Evolutionary conservation across 2,113 vertebrate genomes (phyloP).

Genomic region (Gobio gobio): DNA sequence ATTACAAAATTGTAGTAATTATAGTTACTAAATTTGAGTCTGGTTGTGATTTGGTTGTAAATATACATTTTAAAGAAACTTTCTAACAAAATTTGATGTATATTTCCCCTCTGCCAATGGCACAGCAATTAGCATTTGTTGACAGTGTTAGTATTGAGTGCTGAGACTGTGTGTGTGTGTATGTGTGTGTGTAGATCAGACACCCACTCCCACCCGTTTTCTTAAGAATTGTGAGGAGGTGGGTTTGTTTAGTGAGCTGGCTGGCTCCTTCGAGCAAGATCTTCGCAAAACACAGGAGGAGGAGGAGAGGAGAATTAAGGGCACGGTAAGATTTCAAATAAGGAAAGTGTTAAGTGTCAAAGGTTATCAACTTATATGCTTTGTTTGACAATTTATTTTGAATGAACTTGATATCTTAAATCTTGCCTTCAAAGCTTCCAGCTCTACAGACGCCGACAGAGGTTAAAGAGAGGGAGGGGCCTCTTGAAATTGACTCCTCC

Average conservation of each 20-base stretch:
- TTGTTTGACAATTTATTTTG: neutral
- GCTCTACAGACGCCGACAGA: constrained; percentile 84
- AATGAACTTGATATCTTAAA: neutral
- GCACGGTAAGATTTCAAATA: constrained; percentile 68
- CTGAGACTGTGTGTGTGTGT: neutral
- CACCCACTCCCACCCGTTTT: constrained; percentile 96
- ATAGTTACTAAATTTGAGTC: no score
- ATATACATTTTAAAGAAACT: no score
- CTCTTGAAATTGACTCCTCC: constrained; percentile 90
- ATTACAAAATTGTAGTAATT: no score
- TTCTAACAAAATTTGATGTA: no score
- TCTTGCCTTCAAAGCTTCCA: constrained; percentile 31
- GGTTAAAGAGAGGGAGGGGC: constrained; percentile 87
- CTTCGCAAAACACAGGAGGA: constrained; percentile 92
- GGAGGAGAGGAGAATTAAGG: constrained; percentile 85
- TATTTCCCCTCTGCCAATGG: neutral
- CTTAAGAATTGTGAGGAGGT: constrained; percentile 98
- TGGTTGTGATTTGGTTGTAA: no score
- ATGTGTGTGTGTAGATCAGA: constrained; percentile 83
- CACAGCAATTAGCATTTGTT: no score
- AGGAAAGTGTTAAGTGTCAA: neutral
- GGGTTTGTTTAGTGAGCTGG: constrained; percentile 95
- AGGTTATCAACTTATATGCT: neutral
- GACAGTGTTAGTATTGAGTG: neutral
- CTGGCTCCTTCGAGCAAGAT: constrained; percentile 94